Base-by-base conservation (phyloP, 37 sponge, comb jelly and placozoan genomes). In the Spongilla lacustris region DNA sequence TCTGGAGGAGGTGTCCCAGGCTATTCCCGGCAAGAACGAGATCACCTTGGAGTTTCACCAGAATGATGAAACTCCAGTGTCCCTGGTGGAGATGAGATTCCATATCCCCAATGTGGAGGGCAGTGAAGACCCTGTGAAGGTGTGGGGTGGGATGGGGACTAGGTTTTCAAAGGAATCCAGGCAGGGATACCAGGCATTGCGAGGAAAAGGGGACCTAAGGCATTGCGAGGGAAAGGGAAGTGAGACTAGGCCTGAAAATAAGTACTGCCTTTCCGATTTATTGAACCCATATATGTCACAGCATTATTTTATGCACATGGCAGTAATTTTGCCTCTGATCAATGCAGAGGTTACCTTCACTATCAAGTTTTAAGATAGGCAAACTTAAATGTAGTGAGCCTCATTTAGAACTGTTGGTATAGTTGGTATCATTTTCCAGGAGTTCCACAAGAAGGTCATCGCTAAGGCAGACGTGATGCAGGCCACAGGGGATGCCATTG, bases 51-150 rank as follows among this genome's bases (percentile, higher is more conserved):
- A 97, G 92, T 99, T 99, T 68, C 99, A 99, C 74, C 94, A 95
- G 87, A 88, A 83, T 28, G 99, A 99, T 10, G 88, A 88, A 22
- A 89, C 96, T 8, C 87, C 95, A 28, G 86, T 96, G 21, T 93
- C 91, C 28, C 91, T 99, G 68, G 88, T 97, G 36, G 99, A 99
- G 81, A 99, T 99, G 97, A 84, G 99, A 31, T 99, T 99, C 87
- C 94, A 94, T 68, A 88, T 99, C 58, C 97, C 99, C 2, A 68
- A 74, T 25, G 79, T 75, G 23, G 85, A 73, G 46, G 94, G 79
- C 22, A 70, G 79, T 4, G 88, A 87, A 36, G 82, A 86, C 32
- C 49, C 76, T 0, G 90, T 75, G 22, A 69, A 83, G 79, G 90
- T 78, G 69, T 17, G n/a, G 77, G 36, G 11, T 21, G 22, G 1